phyloP scores from a whole-genome alignment of 2,113 vertebrate species.

The Hemibagrus wyckioides region DNA sequence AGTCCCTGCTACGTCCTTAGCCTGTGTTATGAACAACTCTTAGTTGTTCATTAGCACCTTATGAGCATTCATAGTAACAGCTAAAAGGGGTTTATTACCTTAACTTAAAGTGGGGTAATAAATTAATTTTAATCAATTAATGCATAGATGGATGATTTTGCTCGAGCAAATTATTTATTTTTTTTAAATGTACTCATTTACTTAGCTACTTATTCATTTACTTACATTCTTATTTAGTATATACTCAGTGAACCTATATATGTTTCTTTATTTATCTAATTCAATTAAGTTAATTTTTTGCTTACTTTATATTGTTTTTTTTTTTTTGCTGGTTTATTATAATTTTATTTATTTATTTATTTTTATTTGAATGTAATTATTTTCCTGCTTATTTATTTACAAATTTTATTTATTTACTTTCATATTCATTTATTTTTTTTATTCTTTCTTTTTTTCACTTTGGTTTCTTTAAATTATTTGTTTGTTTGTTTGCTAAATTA shows the following conservation, averaged over 20 bases:
- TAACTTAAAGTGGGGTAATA: neutral
- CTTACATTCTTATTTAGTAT: neutral
- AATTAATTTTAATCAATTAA: neutral
- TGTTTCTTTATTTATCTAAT: neutral
- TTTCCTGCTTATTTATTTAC: neutral
- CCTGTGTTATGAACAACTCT: neutral
- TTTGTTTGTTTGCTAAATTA: neutral
- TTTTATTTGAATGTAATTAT: neutral
- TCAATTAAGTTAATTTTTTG: too few relatives aligned
- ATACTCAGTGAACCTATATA: too few relatives aligned
- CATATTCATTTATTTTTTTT: neutral
- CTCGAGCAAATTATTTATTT: neutral
- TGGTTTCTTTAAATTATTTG: neutral
- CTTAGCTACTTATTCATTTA: neutral
- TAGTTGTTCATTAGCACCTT: neutral
- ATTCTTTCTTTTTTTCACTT: neutral
- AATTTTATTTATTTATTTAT: neutral
- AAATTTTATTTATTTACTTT: neutral
- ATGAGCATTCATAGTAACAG: neutral
- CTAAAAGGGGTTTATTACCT: neutral
- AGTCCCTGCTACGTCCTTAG: too few relatives aligned
- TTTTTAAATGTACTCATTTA: neutral
- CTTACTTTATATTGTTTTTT: neutral
- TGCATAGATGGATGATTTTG: neutral
- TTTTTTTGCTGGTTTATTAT: neutral